Percentiles rank a stretch among this genome's conserved stretches.
phyloP scores from a whole-genome alignment of 2,113 vertebrate genomes.

The Mola mola region DNA sequence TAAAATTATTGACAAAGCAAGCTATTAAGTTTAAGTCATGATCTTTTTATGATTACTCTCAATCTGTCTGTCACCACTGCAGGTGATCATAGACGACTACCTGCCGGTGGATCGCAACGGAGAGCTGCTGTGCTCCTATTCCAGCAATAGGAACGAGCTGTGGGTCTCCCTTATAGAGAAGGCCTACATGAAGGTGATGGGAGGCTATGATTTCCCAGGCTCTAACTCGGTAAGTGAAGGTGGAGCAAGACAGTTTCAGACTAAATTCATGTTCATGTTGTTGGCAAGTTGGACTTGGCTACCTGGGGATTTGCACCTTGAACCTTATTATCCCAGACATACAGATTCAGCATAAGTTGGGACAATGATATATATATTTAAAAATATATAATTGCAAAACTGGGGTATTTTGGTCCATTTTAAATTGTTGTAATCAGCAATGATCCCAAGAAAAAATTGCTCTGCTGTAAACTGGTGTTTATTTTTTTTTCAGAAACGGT shows the following conservation, averaged over 20 bases:
- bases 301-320: no score
- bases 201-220: slow-evolving; percentile 97
- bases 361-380: no score
- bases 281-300: no score
- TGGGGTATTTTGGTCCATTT: no score
- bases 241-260: background rate
- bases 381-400: no score
- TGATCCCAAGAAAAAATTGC: background rate
- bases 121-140: slow-evolving; percentile 96
- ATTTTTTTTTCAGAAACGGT: no score
- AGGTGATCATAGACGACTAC: slow-evolving; percentile 98
- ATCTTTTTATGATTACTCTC: background rate
- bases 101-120: slow-evolving; percentile 94
- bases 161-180: slow-evolving; percentile 99
- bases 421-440: no score
- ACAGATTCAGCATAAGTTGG: no score
- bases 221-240: slow-evolving; percentile 93
- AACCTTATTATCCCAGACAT: no score
- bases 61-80: background rate
- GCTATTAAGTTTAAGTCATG: background rate
- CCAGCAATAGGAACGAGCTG: slow-evolving; percentile 96
- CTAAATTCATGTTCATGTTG: no score
- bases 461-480: no score
- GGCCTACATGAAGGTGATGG: slow-evolving; percentile 99
- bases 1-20: no score